phyloP scores from a whole-genome alignment of 2,888 invertebrate species.

The Prionchulus punctatus region DNA sequence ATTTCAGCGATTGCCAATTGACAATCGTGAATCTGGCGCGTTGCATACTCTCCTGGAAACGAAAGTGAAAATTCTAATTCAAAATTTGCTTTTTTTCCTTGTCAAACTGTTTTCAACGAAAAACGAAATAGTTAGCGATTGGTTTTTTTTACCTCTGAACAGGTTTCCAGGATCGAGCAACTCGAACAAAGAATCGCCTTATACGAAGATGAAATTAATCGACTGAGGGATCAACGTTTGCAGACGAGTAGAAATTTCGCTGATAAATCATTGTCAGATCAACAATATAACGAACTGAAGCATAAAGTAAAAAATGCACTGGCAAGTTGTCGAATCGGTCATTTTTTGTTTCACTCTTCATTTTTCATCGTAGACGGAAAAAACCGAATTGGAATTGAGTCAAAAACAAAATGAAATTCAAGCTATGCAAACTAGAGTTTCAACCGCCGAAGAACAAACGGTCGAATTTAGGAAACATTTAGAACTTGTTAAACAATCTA shows the following conservation, averaged over 20 bases:
- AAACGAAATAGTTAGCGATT: too few relatives aligned
- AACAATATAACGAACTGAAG: not conserved
- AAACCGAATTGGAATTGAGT: constrained; percentile 85
- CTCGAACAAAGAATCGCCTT: constrained; percentile 66
- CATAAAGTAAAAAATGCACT: not conserved
- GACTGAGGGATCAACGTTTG: constrained; percentile 10
- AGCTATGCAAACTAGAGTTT: constrained; percentile 92
- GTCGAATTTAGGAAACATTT: constrained; percentile 94
- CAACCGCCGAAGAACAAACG: constrained; percentile 89
- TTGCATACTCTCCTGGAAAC: not conserved
- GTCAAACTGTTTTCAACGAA: not conserved
- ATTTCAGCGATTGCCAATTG: not conserved
- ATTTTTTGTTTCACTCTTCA: not conserved
- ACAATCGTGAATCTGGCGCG: not conserved
- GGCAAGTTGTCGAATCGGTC: not conserved
- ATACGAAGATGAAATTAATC: constrained; percentile 38
- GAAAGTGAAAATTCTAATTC: too few relatives aligned
- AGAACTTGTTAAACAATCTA: constrained; percentile 86
- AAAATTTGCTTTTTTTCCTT: not conserved
- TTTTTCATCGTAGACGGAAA: constrained; percentile 58
- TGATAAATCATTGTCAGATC: not conserved
- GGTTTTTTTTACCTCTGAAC: too few relatives aligned
- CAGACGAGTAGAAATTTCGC: not conserved
- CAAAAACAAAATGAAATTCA: constrained; percentile 88
- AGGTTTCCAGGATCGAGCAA: constrained; percentile 65